phyloP scores from a whole-genome alignment of 2,113 vertebrate species.

The Xiphophorus maculatus region DNA sequence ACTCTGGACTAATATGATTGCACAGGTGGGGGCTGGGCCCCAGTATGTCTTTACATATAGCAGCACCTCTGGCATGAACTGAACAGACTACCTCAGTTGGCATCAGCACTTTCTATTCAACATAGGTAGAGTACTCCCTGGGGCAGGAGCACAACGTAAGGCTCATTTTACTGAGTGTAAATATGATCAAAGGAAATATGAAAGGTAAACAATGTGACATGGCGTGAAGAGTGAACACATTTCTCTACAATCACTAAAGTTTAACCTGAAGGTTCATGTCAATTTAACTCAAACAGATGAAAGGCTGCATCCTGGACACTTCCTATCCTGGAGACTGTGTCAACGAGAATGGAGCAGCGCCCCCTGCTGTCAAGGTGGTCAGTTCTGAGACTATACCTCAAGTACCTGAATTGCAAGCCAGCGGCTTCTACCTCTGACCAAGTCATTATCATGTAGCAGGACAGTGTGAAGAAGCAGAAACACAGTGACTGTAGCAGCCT shows the following conservation, averaged over 20 bases:
- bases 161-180: neutral
- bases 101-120: too few relatives aligned
- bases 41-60: too few relatives aligned
- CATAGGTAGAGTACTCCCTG: too few relatives aligned
- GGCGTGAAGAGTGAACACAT: too few relatives aligned
- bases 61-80: too few relatives aligned
- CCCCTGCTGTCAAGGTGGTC: conserved; percentile 56
- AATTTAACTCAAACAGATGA: conserved; percentile 51
- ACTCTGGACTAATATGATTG: too few relatives aligned
- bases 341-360: conserved; percentile 52
- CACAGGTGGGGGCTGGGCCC: too few relatives aligned
- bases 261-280: neutral
- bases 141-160: neutral
- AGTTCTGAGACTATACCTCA: conserved; percentile 52
- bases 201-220: neutral
- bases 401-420: conserved; percentile 60
- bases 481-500: conserved; percentile 64
- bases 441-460: conserved; percentile 27
- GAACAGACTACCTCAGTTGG: too few relatives aligned
- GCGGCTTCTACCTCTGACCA: conserved; percentile 75
- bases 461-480: conserved; percentile 43
- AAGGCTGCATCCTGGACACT: conserved; percentile 59
- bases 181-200: neutral
- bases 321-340: conserved; percentile 52
- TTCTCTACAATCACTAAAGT: too few relatives aligned